A percentile compares a stretch with the other conserved stretches of the same genome.
These are phyloP conservation scores for Calcarius ornatus DNA, from an alignment of 2,113 vertebrate genomes.

Conservation along the genomic window DNA sequence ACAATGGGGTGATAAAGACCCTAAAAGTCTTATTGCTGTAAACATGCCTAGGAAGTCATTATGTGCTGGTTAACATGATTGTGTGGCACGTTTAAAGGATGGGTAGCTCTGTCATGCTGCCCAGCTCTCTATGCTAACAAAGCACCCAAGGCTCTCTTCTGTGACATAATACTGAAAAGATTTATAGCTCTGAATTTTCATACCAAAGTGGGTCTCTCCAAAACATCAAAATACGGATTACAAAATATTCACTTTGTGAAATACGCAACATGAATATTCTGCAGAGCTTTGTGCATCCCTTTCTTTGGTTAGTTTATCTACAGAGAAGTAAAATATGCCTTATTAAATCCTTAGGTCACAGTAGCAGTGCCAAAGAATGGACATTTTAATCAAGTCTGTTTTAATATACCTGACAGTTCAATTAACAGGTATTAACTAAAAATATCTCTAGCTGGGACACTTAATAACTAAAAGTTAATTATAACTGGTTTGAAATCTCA, in stretches of 20 bases:
- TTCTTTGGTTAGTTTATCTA: not conserved
- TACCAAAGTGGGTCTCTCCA: not conserved
- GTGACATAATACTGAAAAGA: not conserved
- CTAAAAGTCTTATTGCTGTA: not conserved
- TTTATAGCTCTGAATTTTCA: not conserved
- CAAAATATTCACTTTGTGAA: not conserved
- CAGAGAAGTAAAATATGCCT: not conserved
- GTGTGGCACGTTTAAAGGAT: not conserved
- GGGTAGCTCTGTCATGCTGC: not conserved
- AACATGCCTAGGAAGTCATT: not conserved
- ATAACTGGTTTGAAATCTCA: not conserved
- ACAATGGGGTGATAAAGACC: not conserved
- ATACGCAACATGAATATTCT: not conserved
- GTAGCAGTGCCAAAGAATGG: not conserved
- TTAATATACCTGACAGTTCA: conserved; percentile 13
- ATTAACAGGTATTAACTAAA: conserved; percentile 35
- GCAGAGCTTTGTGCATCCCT: not conserved
- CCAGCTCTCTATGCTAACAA: not conserved
- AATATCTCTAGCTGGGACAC: not conserved
- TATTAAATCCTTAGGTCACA: not conserved
- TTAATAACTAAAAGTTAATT: conserved; percentile 4
- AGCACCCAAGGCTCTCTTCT: not conserved
- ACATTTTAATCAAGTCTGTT: not conserved
- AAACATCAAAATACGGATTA: not conserved
- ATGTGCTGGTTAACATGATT: not conserved